A percentile compares a stretch with the other conserved stretches of the same genome.
phyloP scores from a whole-genome alignment of 2,888 invertebrate genomes.

The Dasypolia templi region DNA sequence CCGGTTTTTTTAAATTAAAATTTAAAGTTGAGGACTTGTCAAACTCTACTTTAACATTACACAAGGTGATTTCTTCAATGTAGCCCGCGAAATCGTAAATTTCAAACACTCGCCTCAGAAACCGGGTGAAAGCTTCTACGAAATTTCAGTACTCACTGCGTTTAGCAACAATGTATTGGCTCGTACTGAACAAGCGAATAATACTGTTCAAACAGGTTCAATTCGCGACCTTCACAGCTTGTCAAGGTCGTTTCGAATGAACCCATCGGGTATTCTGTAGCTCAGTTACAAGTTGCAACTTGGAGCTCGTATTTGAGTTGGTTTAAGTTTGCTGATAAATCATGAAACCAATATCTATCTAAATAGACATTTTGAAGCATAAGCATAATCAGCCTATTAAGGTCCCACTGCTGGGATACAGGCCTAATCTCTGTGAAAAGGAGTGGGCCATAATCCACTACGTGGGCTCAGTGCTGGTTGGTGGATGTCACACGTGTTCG shows the following conservation, averaged over 20 bases:
- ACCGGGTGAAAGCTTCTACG: not conserved
- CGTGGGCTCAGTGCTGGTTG: too few relatives aligned
- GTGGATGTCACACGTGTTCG: too few relatives aligned
- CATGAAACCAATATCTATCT: not conserved
- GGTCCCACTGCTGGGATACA: too few relatives aligned
- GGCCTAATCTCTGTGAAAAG: too few relatives aligned
- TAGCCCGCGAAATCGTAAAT: too few relatives aligned
- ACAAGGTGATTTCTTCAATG: too few relatives aligned
- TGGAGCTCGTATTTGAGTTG: not conserved
- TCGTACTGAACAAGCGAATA: conserved; percentile 13
- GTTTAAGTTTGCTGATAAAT: not conserved
- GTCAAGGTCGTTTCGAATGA: conserved; percentile 23
- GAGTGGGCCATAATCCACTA: too few relatives aligned
- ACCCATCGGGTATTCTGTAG: not conserved
- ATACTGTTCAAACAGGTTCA: conserved; percentile 26
- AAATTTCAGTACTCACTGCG: not conserved
- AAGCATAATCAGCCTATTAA: too few relatives aligned
- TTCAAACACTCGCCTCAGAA: not conserved
- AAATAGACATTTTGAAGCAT: not conserved
- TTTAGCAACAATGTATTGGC: conserved; percentile 9
- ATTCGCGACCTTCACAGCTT: conserved; percentile 13
- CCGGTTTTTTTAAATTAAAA: not conserved
- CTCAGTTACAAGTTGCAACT: conserved; percentile 10
- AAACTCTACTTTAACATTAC: not conserved
- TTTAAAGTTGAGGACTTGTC: not conserved